These are phyloP conservation scores for Anadara kagoshimensis DNA, from an alignment of 1,140 invertebrate species.

Conservation along the genomic window DNA sequence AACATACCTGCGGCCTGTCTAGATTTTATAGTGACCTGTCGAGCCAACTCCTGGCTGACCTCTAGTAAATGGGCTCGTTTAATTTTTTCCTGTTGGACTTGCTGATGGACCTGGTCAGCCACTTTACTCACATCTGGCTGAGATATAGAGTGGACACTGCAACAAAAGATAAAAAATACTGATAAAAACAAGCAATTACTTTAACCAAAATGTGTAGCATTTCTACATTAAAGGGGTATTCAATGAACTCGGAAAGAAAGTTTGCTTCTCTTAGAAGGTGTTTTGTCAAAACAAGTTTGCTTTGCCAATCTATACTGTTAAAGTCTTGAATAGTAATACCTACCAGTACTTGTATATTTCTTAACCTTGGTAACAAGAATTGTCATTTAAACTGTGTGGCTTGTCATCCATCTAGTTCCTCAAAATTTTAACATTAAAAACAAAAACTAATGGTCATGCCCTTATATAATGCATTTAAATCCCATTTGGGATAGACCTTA, in stretches of 20 bases:
- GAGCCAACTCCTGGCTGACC: constrained; percentile 92
- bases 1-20: constrained; percentile 91
- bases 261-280: too few species aligned
- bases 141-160: constrained; percentile 60
- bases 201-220: background rate
- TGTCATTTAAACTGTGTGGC: background rate
- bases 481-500: too few species aligned
- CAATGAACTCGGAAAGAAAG: background rate
- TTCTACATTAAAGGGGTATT: background rate
- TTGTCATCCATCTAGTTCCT: background rate
- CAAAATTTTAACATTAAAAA: too few species aligned
- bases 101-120: constrained; percentile 57
- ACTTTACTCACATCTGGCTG: constrained; percentile 57
- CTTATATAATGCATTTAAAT: too few species aligned
- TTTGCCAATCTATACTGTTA: too few species aligned
- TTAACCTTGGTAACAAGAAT: too few species aligned
- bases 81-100: constrained; percentile 87
- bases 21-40: constrained; percentile 94
- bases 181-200: background rate
- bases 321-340: too few species aligned
- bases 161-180: constrained; percentile 20
- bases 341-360: too few species aligned
- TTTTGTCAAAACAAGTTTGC: background rate
- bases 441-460: too few species aligned
- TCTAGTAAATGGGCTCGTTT: constrained; percentile 90